These are phyloP conservation scores for Platichthys flesus DNA, from an alignment of 2,113 vertebrate species.

Conservation along the genomic window DNA sequence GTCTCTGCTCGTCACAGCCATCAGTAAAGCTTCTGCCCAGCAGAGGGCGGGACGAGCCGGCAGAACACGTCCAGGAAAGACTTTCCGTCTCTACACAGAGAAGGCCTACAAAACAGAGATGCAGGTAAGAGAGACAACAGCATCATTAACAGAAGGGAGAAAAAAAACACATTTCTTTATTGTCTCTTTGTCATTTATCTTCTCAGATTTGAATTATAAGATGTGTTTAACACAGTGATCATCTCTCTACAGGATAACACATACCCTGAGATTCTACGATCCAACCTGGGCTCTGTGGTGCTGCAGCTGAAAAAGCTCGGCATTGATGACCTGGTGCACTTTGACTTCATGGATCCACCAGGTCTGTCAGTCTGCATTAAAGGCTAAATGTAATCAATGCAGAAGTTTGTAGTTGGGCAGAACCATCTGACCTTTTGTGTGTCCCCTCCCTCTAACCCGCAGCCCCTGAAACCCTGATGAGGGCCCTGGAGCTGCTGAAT, in stretches of 20 bases:
- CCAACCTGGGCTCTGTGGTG: conserved; percentile 97
- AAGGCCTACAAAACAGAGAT: conserved; percentile 99
- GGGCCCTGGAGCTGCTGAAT: conserved; percentile 97
- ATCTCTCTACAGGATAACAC: conserved; percentile 90
- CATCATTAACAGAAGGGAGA: not conserved
- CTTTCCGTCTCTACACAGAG: conserved; percentile 97
- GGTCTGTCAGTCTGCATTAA: conserved; percentile 77
- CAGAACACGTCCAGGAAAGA: conserved; percentile 97
- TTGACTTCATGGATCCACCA: conserved; percentile 99
- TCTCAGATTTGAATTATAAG: not conserved
- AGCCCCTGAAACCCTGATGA: conserved; percentile 99
- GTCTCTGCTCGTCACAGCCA: conserved; percentile 96
- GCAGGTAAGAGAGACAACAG: conserved; percentile 87
- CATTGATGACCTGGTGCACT: conserved; percentile 98
- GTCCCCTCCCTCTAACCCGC: conserved; percentile 6
- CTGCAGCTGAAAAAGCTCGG: conserved; percentile 98
- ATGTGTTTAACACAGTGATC: not conserved
- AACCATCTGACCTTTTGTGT: not conserved
- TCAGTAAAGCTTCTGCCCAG: conserved; percentile 98
- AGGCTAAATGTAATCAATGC: not conserved
- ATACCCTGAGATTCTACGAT: conserved; percentile 97
- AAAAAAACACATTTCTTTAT: not conserved
- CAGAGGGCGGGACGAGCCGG: conserved; percentile 98
- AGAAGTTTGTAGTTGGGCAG: not conserved
- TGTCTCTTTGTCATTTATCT: not conserved